Conservation (phyloP, 2,113 vertebrate species). For the Carassius carassius region DNA sequence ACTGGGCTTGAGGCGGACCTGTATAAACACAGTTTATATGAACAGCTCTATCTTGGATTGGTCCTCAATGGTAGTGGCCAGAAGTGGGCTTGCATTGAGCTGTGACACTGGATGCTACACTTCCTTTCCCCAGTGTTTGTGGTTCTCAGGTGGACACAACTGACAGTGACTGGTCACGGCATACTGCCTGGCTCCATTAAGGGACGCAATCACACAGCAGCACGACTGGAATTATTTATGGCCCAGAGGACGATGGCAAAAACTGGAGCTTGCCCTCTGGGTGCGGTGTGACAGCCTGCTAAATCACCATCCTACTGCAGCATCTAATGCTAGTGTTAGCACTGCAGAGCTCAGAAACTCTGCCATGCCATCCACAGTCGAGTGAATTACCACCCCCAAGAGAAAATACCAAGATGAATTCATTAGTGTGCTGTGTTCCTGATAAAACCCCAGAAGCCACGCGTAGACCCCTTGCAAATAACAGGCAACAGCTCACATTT, state of each 20-base stretch:
- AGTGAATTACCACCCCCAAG: constrained; percentile 36
- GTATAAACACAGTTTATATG: constrained; percentile 31
- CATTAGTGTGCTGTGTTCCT: constrained; percentile 36
- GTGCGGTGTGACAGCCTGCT: constrained; percentile 69
- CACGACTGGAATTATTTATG: constrained; percentile 69
- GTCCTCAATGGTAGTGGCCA: constrained; percentile 4
- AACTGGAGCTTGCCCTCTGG: constrained; percentile 57
- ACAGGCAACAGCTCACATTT: constrained; percentile 57
- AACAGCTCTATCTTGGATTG: constrained; percentile 12
- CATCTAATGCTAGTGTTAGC: neutral
- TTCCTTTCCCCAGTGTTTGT: constrained; percentile 49
- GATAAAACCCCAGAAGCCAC: constrained; percentile 52
- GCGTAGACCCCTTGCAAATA: constrained; percentile 59
- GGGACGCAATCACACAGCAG: constrained; percentile 67
- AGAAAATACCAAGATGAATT: constrained; percentile 18
- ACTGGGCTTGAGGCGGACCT: constrained; percentile 9
- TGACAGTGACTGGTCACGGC: constrained; percentile 62
- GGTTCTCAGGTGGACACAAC: neutral
- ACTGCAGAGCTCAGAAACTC: neutral
- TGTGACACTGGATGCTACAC: constrained; percentile 23
- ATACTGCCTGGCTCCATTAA: constrained; percentile 69
- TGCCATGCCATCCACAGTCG: neutral
- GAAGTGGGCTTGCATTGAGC: constrained; percentile 15
- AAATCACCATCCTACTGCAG: constrained; percentile 61
- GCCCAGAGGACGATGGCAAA: constrained; percentile 62